Conservation (phyloP, 2,113 vertebrate species). For the Sciurus niger region DNA sequence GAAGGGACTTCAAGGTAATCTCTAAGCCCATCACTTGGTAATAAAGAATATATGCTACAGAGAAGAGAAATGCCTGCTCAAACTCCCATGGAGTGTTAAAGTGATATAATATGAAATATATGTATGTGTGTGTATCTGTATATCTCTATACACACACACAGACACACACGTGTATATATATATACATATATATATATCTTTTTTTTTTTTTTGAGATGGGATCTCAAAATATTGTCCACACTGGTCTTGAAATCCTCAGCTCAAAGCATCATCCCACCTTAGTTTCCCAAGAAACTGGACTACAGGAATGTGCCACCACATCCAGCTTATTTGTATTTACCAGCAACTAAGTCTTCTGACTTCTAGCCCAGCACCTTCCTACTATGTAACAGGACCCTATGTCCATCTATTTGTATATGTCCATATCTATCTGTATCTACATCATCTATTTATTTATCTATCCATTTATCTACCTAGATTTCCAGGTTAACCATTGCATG, state of each 20-base stretch:
- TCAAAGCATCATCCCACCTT: background rate
- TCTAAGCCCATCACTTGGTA: background rate
- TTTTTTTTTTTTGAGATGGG: background rate
- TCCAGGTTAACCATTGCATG: background rate
- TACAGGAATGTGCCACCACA: background rate
- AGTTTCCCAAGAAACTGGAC: background rate
- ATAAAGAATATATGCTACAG: background rate
- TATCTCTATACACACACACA: too few relatives aligned
- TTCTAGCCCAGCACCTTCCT: background rate
- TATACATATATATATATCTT: too few relatives aligned
- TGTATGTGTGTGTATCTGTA: too few relatives aligned
- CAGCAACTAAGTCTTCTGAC: background rate
- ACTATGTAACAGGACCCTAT: background rate
- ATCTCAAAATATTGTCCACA: background rate
- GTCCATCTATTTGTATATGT: background rate
- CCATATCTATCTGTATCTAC: too few relatives aligned
- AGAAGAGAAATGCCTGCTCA: background rate
- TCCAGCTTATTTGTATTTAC: background rate
- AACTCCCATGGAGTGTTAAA: too few relatives aligned
- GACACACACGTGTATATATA: too few relatives aligned
- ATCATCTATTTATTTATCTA: too few relatives aligned
- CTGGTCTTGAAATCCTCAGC: background rate
- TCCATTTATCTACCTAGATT: background rate
- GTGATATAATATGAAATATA: background rate
- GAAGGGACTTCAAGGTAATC: background rate